A percentile compares a stretch with the other conserved stretches of the same genome.
These are phyloP conservation scores for Oreochromis grahami DNA, from an alignment of 2,797 vertebrate species.

Conservation along the genomic window DNA sequence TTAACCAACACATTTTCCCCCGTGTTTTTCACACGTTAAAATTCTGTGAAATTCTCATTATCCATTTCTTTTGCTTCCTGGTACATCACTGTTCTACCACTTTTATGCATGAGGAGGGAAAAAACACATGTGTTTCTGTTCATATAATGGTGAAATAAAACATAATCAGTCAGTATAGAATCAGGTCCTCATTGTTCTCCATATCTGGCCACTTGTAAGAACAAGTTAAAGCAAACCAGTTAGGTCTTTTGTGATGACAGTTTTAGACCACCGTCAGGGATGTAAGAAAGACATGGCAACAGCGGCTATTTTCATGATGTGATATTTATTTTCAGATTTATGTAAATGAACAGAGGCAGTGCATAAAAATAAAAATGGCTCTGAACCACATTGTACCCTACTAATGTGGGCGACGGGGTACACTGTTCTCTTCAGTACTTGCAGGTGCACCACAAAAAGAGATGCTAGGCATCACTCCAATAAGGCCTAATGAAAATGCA, in stretches of 20 bases:
- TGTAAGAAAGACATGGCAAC: background rate
- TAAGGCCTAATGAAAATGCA: background rate
- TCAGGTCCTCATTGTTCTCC: background rate
- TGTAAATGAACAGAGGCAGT: background rate
- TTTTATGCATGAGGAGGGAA: background rate
- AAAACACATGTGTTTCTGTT: background rate
- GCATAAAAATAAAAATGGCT: background rate
- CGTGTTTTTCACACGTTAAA: background rate
- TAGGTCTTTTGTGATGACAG: background rate
- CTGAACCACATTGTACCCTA: background rate
- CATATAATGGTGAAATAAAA: background rate
- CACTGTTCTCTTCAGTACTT: background rate
- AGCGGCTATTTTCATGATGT: background rate
- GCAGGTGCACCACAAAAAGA: background rate
- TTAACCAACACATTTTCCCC: too few relatives aligned
- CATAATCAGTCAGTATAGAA: background rate
- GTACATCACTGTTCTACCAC: background rate
- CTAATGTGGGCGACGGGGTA: background rate
- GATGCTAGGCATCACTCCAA: background rate
- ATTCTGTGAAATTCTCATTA: background rate
- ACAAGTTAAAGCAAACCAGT: background rate
- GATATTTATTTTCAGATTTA: background rate
- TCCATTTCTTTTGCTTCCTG: background rate
- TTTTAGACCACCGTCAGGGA: background rate
- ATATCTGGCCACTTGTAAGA: background rate